Evolutionary conservation across 2,797 vertebrate genomes (phyloP).

Genomic region (Allobates femoralis): DNA sequence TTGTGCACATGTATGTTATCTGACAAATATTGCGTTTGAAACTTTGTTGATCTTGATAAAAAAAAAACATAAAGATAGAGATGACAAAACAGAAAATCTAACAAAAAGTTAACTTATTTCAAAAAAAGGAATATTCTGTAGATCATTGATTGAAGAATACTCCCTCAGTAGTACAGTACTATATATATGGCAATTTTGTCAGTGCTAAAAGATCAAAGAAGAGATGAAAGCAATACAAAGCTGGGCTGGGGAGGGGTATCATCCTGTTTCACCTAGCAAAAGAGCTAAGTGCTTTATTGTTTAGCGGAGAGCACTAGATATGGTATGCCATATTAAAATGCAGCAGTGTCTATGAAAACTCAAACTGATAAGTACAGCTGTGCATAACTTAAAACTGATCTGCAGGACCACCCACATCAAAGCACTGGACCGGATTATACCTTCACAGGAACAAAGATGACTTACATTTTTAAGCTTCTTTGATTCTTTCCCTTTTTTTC

Average conservation of each 20-base stretch:
- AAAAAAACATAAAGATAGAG: too few species aligned
- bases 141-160: neutral
- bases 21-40: too few species aligned
- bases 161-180: neutral
- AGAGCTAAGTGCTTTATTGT: conserved; percentile 38
- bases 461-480: conserved; percentile 7
- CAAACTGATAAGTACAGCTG: conserved; percentile 57
- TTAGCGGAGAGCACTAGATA: neutral
- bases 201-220: conserved; percentile 45
- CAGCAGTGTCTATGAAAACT: conserved; percentile 30
- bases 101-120: neutral
- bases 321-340: conserved; percentile 51
- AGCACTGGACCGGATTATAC: conserved; percentile 21
- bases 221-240: conserved; percentile 42
- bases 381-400: conserved; percentile 37
- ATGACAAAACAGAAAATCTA: too few species aligned
- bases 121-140: neutral
- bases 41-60: too few species aligned
- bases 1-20: too few species aligned
- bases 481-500: conserved; percentile 26
- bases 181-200: conserved; percentile 20
- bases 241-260: conserved; percentile 14
- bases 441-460: conserved; percentile 44
- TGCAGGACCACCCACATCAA: conserved; percentile 52
- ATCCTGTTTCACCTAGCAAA: conserved; percentile 49